Conservation (phyloP, 2,888 invertebrate species). For the Amphipoea lucens region DNA sequence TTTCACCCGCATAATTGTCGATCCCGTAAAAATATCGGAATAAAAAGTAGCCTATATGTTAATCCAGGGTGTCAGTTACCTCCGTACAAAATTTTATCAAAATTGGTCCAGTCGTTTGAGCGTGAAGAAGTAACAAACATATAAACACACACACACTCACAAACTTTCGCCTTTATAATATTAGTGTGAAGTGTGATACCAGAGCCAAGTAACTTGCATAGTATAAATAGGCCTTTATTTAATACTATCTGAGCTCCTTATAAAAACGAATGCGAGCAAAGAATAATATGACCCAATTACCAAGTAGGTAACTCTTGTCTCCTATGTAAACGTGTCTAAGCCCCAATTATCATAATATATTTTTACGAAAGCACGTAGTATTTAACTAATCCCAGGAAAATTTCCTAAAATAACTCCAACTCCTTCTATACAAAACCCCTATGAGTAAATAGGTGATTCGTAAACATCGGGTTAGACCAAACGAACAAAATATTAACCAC, state of each 20-base stretch:
- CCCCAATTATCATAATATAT: conserved; percentile 28
- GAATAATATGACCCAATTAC: neutral
- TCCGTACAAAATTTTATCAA: too few species aligned
- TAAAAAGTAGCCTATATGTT: too few species aligned
- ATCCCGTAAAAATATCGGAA: too few species aligned
- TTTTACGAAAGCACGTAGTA: conserved; percentile 8
- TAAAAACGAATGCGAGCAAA: neutral
- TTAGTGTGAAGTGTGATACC: too few species aligned
- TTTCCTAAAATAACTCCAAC: conserved; percentile 22
- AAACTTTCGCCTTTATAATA: too few species aligned
- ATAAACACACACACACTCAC: too few species aligned
- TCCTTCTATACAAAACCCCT: neutral
- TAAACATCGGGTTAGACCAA: neutral
- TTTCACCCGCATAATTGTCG: too few species aligned
- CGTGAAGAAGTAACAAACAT: too few species aligned
- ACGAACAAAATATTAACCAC: neutral
- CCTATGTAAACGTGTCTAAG: conserved; percentile 10
- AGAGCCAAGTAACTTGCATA: neutral
- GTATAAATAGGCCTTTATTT: neutral
- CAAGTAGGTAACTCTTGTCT: neutral
- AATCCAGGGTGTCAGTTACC: too few species aligned
- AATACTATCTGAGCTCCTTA: neutral
- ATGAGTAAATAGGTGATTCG: neutral
- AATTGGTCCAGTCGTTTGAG: too few species aligned
- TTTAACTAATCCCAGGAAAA: neutral